phyloP scores from a whole-genome alignment of 2,113 vertebrate species.

The Perca fluviatilis region DNA sequence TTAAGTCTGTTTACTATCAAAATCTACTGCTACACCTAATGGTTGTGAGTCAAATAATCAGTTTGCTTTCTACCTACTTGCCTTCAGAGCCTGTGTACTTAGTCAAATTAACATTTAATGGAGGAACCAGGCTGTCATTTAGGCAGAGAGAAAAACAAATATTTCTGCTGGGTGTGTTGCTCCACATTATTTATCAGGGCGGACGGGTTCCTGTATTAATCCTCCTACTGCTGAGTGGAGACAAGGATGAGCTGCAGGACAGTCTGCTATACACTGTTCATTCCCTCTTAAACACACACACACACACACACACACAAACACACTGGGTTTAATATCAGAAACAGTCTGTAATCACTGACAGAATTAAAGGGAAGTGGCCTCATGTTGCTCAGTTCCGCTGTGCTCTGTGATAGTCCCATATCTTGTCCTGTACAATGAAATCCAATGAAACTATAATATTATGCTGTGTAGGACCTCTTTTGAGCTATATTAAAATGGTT shows the following conservation, averaged over 20 bases:
- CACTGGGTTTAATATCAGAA: slow-evolving; percentile 29
- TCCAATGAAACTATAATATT: slow-evolving; percentile 4
- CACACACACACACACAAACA: slow-evolving; percentile 6
- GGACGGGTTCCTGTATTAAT: slow-evolving; percentile 64
- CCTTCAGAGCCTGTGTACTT: not conserved
- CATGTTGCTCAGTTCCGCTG: slow-evolving; percentile 15
- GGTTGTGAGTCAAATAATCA: not conserved
- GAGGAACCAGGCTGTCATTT: slow-evolving; percentile 44
- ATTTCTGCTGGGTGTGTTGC: slow-evolving; percentile 52
- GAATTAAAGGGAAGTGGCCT: slow-evolving; percentile 35
- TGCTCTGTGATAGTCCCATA: not conserved
- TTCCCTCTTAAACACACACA: not conserved
- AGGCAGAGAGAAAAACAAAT: slow-evolving; percentile 12
- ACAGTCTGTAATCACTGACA: slow-evolving; percentile 30
- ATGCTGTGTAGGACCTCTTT: not conserved
- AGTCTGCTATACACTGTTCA: slow-evolving; percentile 30
- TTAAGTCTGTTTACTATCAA: not conserved
- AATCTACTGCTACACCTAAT: not conserved
- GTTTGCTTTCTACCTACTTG: not conserved
- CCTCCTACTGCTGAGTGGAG: slow-evolving; percentile 63
- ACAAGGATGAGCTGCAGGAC: slow-evolving; percentile 54
- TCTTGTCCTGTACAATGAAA: slow-evolving; percentile 5
- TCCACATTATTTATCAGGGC: slow-evolving; percentile 63
- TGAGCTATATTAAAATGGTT: not conserved
- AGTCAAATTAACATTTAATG: slow-evolving; percentile 41